These are phyloP conservation scores for Trissonchulus sp. DNA, from an alignment of 2,888 invertebrate genomes.

Conservation along the genomic window DNA sequence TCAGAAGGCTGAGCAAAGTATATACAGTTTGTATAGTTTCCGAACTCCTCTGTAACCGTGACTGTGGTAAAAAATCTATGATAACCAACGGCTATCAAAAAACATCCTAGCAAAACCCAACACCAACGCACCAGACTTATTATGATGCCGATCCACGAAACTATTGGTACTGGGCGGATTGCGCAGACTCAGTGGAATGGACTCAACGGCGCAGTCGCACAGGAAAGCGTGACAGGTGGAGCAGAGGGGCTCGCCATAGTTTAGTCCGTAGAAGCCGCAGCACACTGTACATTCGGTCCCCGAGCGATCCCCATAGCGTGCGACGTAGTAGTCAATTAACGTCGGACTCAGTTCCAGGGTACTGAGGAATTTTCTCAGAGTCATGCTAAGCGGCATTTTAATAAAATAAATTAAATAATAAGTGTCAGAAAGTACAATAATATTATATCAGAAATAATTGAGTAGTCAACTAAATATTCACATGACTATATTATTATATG, in stretches of 20 bases:
- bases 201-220: slow-evolving; percentile 60
- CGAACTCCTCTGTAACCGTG: too few species aligned
- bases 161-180: background rate
- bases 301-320: background rate
- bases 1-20: too few species aligned
- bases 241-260: slow-evolving; percentile 82
- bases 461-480: too few species aligned
- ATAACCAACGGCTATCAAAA: too few species aligned
- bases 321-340: background rate
- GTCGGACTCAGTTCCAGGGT: background rate
- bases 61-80: too few species aligned
- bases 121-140: too few species aligned
- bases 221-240: slow-evolving; percentile 83
- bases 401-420: too few species aligned
- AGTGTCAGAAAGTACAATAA: too few species aligned
- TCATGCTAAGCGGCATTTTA: background rate
- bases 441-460: too few species aligned
- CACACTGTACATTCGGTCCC: slow-evolving; percentile 69
- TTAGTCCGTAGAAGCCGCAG: slow-evolving; percentile 84
- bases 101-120: too few species aligned
- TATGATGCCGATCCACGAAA: background rate
- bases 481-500: too few species aligned
- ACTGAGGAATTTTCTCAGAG: background rate
- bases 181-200: background rate
- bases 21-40: too few species aligned